Base-by-base conservation (phyloP, 2,797 vertebrate species). In the Aldrovandia affinis region DNA sequence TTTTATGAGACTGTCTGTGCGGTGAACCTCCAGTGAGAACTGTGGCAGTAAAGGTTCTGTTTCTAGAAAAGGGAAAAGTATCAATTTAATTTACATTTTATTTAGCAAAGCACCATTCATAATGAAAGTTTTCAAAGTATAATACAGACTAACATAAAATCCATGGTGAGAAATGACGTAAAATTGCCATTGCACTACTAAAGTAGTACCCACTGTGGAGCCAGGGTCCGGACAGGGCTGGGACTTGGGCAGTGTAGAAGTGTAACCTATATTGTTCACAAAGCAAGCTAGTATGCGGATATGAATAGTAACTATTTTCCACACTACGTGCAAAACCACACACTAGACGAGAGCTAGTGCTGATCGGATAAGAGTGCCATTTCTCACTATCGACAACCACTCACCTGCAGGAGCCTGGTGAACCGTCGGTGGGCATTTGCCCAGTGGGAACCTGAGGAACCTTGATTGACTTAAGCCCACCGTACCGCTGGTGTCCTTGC, bases 1-100 rank as follows among this genome's bases (percentile, higher is more conserved):
- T 91, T 95, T 86, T 96, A 94, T 84, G 84, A 92, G 68, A 90
- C 86, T 0, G 1, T 96, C 57, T 92, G 90, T 86, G 85, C 90
- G 0, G 94, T 95, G 0, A 88, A 63, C 78, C 93, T 95, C 44
- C 83, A 91, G 78, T 79, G 47, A 50, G 42, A 25, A 55, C 25
- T 65, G 4, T 77, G 25, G 6, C 61, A 80, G 30, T 52, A 20
- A 54, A 52, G 28, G 63, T n/a, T n/a, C 8, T 12, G n/a, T 12
- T 14, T 9, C 3, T 25, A 63, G 59, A 63, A 63, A 8, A 2
- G n/a, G 77, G 18, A 28, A 6, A 42, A 5, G 20, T 12, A 30
- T 10, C 63, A 7, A 18, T 68, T 68, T 14, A 68, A 10, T 33
- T 33, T 42, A 36, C 22, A 75, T 75, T 36, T 70, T 70, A 70